Percentiles rank a stretch among this genome's conserved stretches.
Evolutionary conservation across 2,888 invertebrate species (phyloP).

Genomic region (Campoplex nolae): DNA sequence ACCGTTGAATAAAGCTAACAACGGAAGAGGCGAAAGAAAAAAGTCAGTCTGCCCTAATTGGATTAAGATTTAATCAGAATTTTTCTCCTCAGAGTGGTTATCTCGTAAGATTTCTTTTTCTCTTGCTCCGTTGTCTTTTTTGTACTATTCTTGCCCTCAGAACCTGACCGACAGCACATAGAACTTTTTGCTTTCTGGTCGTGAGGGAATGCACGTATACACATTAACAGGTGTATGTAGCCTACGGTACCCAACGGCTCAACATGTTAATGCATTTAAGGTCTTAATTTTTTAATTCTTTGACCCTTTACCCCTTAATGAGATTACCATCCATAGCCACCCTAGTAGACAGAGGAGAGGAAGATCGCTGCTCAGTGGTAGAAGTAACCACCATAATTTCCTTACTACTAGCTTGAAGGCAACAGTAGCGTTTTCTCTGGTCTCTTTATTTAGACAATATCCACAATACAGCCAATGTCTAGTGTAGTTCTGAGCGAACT

Average conservation of each 20-base stretch:
- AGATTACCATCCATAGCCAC: constrained; percentile 7
- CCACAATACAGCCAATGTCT: neutral
- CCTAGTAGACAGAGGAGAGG: neutral
- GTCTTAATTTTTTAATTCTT: constrained; percentile 80
- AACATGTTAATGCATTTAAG: constrained; percentile 77
- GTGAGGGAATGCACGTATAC: constrained; percentile 19
- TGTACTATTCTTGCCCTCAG: neutral
- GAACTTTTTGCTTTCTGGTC: constrained; percentile 19
- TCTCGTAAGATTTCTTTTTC: constrained; percentile 36
- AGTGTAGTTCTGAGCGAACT: neutral
- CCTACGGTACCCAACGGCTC: constrained; percentile 54
- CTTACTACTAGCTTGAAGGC: neutral
- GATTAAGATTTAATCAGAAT: constrained; percentile 80
- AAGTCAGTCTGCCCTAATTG: constrained; percentile 70
- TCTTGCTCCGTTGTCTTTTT: constrained; percentile 30
- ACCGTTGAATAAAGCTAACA: constrained; percentile 39
- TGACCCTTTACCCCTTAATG: constrained; percentile 36
- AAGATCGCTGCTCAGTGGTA: constrained; percentile 4
- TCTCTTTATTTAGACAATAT: neutral
- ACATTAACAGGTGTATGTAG: constrained; percentile 47
- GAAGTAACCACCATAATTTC: constrained; percentile 4
- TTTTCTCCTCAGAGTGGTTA: constrained; percentile 62
- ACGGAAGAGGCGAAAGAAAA: constrained; percentile 12
- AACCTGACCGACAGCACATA: constrained; percentile 22
- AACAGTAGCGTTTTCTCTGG: neutral